Evolutionary conservation across 2,113 vertebrate genomes (phyloP), one percentile per base, ranked within the genome.

Genomic region (Ailuropoda melanoleuca): DNA sequence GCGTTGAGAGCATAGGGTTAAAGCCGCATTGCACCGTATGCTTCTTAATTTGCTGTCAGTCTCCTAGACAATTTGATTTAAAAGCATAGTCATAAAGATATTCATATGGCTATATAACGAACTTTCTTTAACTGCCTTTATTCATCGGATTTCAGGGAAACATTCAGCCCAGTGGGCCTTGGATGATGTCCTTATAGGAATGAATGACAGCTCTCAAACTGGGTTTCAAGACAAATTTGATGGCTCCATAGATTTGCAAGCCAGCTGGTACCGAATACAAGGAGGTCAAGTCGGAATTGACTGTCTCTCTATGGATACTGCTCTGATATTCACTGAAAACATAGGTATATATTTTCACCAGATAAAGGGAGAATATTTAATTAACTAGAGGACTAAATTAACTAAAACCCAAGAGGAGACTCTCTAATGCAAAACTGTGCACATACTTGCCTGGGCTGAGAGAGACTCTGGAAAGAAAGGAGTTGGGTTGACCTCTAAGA

Each of bases 181-280:
- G 97, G 99, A 99, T 2, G 99, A 99, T 95, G 98, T 99, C 77
- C 99, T 99, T 68, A 99, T 99, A 85, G 99, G 99, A 60, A 99
- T 99, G 99, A 99, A 99, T 74, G 99, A 99, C 99, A 99, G 99
- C 98, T 99, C 99, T 97, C 99, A 99, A 96, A 99, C 99, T 34
- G 99, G 99, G 83, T 99, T 99, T 98, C 99, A 99, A 68, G 99
- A 99, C 98, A 99, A 99, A 99, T 99, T 99, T 95, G 99, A 99
- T 93, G 99, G 99, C 90, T 99, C 99, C 8, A 98, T 99, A 75
- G 99, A 99, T 87, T 98, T 99, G 97, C 99, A 99, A 97, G 99
- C 99, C 98, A 99, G 99, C 98, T 99, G 99, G 99, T 99, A 99
- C 98, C 99, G 99, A 89, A 99, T 99, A 91, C 99, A 99, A 98